Percentiles rank a stretch among this genome's conserved stretches.
These are phyloP conservation scores for Rhyacophila evoluta DNA, from an alignment of 2,888 invertebrate species.

Conservation along the genomic window DNA sequence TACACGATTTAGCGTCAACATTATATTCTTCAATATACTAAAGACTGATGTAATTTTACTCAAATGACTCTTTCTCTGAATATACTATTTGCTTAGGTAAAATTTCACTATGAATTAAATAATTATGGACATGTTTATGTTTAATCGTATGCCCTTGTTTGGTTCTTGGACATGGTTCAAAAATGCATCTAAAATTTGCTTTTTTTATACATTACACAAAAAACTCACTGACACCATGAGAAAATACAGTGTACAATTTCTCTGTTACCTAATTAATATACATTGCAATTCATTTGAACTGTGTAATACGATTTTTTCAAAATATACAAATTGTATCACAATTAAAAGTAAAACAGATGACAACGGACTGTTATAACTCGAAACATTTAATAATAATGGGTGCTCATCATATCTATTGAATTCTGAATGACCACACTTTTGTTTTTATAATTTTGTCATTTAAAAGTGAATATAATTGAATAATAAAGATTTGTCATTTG, in stretches of 20 bases:
- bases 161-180: constrained; percentile 14
- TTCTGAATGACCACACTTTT: no score
- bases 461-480: no score
- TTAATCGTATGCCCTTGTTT: background rate
- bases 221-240: background rate
- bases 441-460: no score
- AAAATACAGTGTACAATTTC: background rate
- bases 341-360: no score
- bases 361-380: no score
- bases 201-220: background rate
- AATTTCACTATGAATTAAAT: constrained; percentile 23
- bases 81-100: constrained; percentile 1
- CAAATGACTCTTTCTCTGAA: background rate
- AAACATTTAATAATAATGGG: no score
- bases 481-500: no score
- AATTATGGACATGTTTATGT: constrained; percentile 11
- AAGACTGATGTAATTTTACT: background rate
- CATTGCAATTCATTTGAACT: background rate
- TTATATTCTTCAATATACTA: constrained; percentile 4
- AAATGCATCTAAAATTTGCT: constrained; percentile 9
- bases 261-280: background rate
- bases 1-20: background rate
- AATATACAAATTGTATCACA: no score
- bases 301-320: background rate
- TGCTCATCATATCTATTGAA: no score